These are phyloP conservation scores for Prolemur simus DNA, from an alignment of 2,113 vertebrate genomes.

Conservation along the genomic window DNA sequence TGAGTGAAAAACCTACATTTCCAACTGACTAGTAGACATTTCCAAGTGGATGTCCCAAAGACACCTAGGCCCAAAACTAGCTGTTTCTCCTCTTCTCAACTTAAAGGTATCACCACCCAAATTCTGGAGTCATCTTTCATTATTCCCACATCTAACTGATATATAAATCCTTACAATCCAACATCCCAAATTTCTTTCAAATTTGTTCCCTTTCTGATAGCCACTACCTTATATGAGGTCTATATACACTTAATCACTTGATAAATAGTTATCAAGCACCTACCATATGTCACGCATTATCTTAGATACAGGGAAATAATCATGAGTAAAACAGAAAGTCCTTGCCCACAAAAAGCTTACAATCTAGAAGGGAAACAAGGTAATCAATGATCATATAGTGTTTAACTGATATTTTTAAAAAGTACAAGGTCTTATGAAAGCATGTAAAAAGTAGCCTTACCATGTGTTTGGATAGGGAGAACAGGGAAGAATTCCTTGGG, in stretches of 20 bases:
- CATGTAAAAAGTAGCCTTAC: neutral
- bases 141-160: neutral
- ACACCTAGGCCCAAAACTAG: neutral
- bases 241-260: constrained; percentile 5
- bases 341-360: neutral
- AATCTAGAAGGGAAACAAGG: constrained; percentile 13
- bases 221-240: neutral
- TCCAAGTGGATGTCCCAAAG: neutral
- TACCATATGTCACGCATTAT: neutral
- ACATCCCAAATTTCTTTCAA: neutral
- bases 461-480: neutral
- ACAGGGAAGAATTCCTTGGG: neutral
- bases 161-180: constrained; percentile 2
- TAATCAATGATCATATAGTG: neutral
- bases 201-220: neutral
- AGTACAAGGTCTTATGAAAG: neutral
- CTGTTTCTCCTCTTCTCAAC: constrained; percentile 9
- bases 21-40: neutral
- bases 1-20: neutral
- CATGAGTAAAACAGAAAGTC: constrained; percentile 23
- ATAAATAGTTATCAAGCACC: neutral
- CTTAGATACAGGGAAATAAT: constrained; percentile 16
- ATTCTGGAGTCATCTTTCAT: constrained; percentile 22
- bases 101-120: neutral
- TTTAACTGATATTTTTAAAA: neutral